Base-by-base conservation (phyloP, 2,113 vertebrate genomes). In the Leptobrachium leishanense region DNA sequence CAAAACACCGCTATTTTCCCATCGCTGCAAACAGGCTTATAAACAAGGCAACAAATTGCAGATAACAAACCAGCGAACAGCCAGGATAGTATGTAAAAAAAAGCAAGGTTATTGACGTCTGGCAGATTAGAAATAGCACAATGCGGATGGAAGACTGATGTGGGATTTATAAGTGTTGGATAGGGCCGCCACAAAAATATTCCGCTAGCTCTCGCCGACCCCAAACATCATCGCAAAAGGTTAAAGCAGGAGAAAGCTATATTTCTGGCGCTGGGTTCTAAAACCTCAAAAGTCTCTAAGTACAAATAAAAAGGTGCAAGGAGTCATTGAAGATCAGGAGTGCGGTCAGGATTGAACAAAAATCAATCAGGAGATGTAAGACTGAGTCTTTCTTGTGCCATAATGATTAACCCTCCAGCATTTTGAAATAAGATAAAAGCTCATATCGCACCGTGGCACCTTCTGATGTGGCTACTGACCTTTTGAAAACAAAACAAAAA, bases 371-470 rank as follows among this genome's bases (percentile, higher is more conserved):
- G 80, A 84, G 84, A 85, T 83, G 67, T 81, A 85, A 88, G 84
- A 80, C 84, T 77, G 72, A 87, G 83, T 77, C 85, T 87, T 83
- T 85, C 83, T 72, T 81, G 82, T 87, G 83, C 83, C 81, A 83
- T 83, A 81, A 85, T 84, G 83, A 88, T 90, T 88, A 89, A 88
- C 85, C 85, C 81, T 67, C 75, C 76, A 83, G 82, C 87, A 80
- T 87, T 86, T 1, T 0, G 85, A 85, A 88, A 86, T 87, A 86
- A 87, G 88, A 88, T 83, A 88, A 88, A 88, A 89, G 86, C 87
- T 87, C 84, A 84, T 81, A 62, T 85, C 84, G 84, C 72, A 11
- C 72, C 3, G 82, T 81, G 0, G 0, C 83, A 87, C 65, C 81
- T 87, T 83, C 76, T 84, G 79, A 83, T 86, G 70, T 84, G 87